Percentiles rank a stretch among this genome's conserved stretches.
Conservation (phyloP, 2,888 invertebrate genomes). For the Xestia xanthographa region DNA sequence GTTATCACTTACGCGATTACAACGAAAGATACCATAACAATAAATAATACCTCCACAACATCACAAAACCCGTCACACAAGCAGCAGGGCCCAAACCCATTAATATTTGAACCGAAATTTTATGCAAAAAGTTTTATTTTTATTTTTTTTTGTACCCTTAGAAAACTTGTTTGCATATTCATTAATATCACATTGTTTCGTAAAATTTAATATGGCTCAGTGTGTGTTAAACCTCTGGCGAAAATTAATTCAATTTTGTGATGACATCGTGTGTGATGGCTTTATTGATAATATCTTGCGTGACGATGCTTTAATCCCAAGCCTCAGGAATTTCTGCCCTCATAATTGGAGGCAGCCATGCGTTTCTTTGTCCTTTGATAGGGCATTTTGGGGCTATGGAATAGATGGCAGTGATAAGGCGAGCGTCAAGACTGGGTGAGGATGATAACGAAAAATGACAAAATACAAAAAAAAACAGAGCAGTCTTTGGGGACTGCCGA, state of each 20-base stretch:
- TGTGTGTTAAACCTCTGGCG: conserved; percentile 54
- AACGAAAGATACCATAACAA: not conserved
- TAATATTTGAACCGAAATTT: conserved; percentile 54
- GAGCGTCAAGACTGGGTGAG: not conserved
- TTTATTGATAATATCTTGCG: conserved; percentile 69
- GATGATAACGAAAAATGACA: conserved; percentile 1
- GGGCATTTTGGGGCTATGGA: conserved; percentile 37
- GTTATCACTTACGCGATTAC: not conserved
- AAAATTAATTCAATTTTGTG: conserved; percentile 72
- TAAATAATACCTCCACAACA: conserved; percentile 23
- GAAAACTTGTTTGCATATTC: conserved; percentile 67
- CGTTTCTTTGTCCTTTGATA: conserved; percentile 57
- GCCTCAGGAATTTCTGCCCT: conserved; percentile 58
- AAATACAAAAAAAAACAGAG: not conserved
- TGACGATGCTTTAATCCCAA: conserved; percentile 66
- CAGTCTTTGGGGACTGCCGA: no score
- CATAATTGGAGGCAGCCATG: conserved; percentile 66
- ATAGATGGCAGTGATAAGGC: conserved; percentile 21
- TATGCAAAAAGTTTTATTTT: conserved; percentile 63
- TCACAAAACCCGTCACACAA: conserved; percentile 12
- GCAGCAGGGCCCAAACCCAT: conserved; percentile 34
- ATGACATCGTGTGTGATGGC: conserved; percentile 62
- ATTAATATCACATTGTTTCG: conserved; percentile 72
- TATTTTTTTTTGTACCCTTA: no score
- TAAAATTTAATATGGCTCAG: conserved; percentile 72